Evolutionary conservation across 2,113 vertebrate species (phyloP).

Genomic region (Nibea coibor): DNA sequence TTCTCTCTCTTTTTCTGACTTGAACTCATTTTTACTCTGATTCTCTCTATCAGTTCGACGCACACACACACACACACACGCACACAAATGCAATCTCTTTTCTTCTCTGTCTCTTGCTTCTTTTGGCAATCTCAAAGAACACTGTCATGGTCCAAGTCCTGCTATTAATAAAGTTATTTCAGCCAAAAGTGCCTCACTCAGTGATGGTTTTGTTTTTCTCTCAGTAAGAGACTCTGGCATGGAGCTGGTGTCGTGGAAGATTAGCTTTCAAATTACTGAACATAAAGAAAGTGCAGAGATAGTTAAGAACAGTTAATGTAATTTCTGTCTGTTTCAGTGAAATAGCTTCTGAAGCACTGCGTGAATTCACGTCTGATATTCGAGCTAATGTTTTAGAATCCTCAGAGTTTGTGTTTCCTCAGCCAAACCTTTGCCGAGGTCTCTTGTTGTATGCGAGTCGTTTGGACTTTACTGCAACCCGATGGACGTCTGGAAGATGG

Average conservation of each 20-base stretch:
- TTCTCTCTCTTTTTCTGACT: constrained; percentile 15
- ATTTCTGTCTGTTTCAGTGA: neutral
- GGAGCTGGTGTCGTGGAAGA: constrained; percentile 3
- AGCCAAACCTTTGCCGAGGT: neutral
- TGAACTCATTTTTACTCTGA: constrained; percentile 31
- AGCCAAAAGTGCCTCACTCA: constrained; percentile 54
- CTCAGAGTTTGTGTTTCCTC: neutral
- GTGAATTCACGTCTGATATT: neutral
- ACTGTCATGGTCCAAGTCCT: constrained; percentile 56
- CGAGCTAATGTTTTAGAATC: neutral
- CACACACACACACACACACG: constrained; percentile 8
- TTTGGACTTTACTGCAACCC: neutral
- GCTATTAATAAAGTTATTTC: constrained; percentile 71
- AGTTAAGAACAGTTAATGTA: neutral
- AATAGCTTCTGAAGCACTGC: neutral
- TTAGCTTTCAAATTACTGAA: constrained; percentile 33
- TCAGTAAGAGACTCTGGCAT: constrained; percentile 19
- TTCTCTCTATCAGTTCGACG: constrained; percentile 7
- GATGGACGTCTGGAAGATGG: neutral
- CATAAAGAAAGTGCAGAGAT: constrained; percentile 1
- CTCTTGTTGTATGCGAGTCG: neutral
- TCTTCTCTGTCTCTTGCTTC: constrained; percentile 64
- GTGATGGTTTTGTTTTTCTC: constrained; percentile 34
- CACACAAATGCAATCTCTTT: constrained; percentile 16
- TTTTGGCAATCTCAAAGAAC: constrained; percentile 66